Evolutionary conservation across 2,113 vertebrate genomes (phyloP).

Genomic region (Corvus moneduloides): DNA sequence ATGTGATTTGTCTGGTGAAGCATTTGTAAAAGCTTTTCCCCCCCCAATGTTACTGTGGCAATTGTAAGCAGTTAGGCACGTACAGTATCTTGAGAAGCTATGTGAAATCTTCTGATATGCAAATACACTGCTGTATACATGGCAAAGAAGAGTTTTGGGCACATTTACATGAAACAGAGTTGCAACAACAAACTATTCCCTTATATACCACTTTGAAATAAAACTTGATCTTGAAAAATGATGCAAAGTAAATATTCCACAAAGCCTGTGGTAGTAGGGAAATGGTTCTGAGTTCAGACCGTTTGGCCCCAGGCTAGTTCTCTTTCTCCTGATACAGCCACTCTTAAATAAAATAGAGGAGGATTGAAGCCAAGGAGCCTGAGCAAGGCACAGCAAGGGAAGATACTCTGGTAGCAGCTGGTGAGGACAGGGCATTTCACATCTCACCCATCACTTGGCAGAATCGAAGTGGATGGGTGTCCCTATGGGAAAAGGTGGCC

Average conservation of each 20-base stretch:
- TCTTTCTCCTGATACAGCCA: background rate
- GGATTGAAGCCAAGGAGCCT: background rate
- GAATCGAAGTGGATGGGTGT: background rate
- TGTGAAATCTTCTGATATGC: slow-evolving; percentile 56
- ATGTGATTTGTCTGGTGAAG: slow-evolving; percentile 11
- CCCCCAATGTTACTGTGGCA: background rate
- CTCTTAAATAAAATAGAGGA: background rate
- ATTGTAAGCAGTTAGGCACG: slow-evolving; percentile 20
- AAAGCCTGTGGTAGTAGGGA: background rate
- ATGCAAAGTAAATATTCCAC: background rate
- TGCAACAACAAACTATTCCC: background rate
- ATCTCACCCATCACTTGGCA: background rate
- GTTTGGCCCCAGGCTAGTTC: background rate
- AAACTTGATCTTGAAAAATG: background rate
- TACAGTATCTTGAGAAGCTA: slow-evolving; percentile 23
- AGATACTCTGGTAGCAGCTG: background rate
- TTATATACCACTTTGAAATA: background rate
- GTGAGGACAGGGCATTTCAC: background rate
- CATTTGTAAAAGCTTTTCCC: slow-evolving; percentile 16
- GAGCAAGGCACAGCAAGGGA: background rate
- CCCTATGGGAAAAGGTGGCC: background rate
- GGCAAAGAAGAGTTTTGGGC: background rate
- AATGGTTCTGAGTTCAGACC: background rate
- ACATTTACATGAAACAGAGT: background rate
- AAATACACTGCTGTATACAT: slow-evolving; percentile 30